Evolutionary conservation across 1,140 invertebrate genomes (phyloP).

Genomic region (Paralvinella palmiformis): DNA sequence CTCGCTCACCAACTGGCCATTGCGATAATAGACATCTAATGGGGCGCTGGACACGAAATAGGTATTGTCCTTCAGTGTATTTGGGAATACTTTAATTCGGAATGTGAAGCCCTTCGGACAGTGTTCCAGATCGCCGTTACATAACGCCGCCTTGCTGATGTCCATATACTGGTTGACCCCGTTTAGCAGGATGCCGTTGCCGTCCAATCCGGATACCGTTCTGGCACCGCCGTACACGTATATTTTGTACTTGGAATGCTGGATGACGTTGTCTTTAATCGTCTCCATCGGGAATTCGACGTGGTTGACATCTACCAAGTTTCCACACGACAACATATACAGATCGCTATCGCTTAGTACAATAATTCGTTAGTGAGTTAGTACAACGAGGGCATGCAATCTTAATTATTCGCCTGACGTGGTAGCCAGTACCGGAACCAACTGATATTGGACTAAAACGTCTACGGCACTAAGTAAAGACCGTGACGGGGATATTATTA

Average conservation of each 20-base stretch:
- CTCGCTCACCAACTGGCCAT: conserved; percentile 33
- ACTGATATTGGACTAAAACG: too few species aligned
- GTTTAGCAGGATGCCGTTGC: conserved; percentile 29
- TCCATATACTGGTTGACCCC: conserved; percentile 38
- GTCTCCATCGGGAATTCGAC: conserved; percentile 28
- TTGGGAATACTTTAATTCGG: conserved; percentile 30
- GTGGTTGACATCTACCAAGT: conserved; percentile 27
- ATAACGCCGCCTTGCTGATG: conserved; percentile 33
- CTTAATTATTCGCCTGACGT: too few species aligned
- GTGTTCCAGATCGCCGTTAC: conserved; percentile 33
- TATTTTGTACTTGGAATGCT: conserved; percentile 26
- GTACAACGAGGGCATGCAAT: too few species aligned
- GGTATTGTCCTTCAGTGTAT: conserved; percentile 31
- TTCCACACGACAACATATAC: too few species aligned
- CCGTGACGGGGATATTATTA: too few species aligned
- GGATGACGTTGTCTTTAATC: conserved; percentile 24
- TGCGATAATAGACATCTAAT: conserved; percentile 38
- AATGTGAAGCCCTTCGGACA: conserved; percentile 38
- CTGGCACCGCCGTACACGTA: conserved; percentile 24
- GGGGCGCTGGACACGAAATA: conserved; percentile 42
- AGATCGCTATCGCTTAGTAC: too few species aligned
- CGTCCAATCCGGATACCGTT: conserved; percentile 17
- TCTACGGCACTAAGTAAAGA: too few species aligned
- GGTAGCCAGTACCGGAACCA: too few species aligned
- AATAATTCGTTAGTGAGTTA: too few species aligned